Evolutionary conservation across 2,888 invertebrate species (phyloP).

Genomic region (Amblyjoppa proteus): DNA sequence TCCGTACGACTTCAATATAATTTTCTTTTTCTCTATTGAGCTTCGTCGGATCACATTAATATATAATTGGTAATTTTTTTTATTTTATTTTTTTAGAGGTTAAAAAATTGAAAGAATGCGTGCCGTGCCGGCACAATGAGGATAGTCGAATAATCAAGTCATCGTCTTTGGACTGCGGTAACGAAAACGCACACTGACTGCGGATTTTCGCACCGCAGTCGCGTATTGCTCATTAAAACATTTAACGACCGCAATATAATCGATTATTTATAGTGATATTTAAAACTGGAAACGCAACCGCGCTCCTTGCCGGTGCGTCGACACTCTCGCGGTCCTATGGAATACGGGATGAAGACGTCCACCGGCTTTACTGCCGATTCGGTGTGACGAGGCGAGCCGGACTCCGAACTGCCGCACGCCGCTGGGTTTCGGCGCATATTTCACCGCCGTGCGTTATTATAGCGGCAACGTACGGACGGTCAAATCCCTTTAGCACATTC

Average conservation of each 20-base stretch:
- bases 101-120: conserved; percentile 24
- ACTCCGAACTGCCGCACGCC: conserved; percentile 45
- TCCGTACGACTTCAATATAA: not conserved
- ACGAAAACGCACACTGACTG: conserved; percentile 33
- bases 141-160: conserved; percentile 61
- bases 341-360: conserved; percentile 79
- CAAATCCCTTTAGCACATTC: conserved; percentile 65
- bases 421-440: conserved; percentile 44
- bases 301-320: conserved; percentile 29
- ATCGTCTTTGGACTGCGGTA: conserved; percentile 69
- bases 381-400: conserved; percentile 71
- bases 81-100: not conserved
- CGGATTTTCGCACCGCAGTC: conserved; percentile 50
- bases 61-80: conserved; percentile 32
- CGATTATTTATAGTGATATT: conserved; percentile 83
- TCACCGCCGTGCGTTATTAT: conserved; percentile 39
- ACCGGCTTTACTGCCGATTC: conserved; percentile 79
- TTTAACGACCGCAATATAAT: conserved; percentile 81
- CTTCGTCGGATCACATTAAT: conserved; percentile 1
- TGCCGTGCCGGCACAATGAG: conserved; percentile 62
- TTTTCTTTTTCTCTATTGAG: conserved; percentile 3
- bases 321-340: conserved; percentile 49
- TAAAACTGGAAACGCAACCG: conserved; percentile 70
- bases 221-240: conserved; percentile 80
- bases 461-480: conserved; percentile 16